These are phyloP conservation scores for Notodonta ziczac DNA, from an alignment of 2,888 invertebrate genomes.

Conservation along the genomic window DNA sequence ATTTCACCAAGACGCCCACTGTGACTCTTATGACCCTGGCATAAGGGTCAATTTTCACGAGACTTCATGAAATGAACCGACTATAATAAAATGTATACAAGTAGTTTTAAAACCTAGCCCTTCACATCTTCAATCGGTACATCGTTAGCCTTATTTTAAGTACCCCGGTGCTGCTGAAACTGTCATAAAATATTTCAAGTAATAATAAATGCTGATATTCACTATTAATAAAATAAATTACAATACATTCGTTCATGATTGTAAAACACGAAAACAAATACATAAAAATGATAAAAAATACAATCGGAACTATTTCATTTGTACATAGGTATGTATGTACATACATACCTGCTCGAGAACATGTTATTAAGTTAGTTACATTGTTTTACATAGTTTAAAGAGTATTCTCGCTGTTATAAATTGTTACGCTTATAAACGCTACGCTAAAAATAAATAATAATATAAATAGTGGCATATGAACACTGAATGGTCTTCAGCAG, in stretches of 20 bases:
- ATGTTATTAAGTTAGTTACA: constrained; percentile 26
- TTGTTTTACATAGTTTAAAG: constrained; percentile 27
- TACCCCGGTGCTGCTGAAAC: constrained; percentile 66
- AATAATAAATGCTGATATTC: constrained; percentile 70
- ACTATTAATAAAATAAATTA: constrained; percentile 45
- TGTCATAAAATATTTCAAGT: constrained; percentile 45
- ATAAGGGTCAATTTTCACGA: too few relatives aligned
- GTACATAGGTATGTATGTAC: constrained; percentile 31
- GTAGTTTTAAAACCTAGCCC: neutral
- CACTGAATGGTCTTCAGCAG: constrained; percentile 27
- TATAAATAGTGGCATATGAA: constrained; percentile 67
- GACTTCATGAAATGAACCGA: too few relatives aligned
- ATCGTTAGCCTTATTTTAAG: constrained; percentile 57
- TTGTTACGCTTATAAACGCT: constrained; percentile 59
- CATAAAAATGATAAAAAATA: constrained; percentile 43
- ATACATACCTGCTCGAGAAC: constrained; percentile 37
- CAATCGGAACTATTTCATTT: constrained; percentile 54
- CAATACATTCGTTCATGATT: constrained; percentile 36
- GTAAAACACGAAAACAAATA: constrained; percentile 29
- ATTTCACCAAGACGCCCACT: too few relatives aligned
- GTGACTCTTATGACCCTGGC: too few relatives aligned
- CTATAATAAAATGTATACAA: too few relatives aligned
- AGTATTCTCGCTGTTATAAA: constrained; percentile 47
- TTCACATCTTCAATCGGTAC: neutral
- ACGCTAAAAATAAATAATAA: constrained; percentile 66